Percentiles rank a stretch among this genome's conserved stretches.
Evolutionary conservation across 2,113 vertebrate species (phyloP).

Genomic region (Prionailurus viverrinus): DNA sequence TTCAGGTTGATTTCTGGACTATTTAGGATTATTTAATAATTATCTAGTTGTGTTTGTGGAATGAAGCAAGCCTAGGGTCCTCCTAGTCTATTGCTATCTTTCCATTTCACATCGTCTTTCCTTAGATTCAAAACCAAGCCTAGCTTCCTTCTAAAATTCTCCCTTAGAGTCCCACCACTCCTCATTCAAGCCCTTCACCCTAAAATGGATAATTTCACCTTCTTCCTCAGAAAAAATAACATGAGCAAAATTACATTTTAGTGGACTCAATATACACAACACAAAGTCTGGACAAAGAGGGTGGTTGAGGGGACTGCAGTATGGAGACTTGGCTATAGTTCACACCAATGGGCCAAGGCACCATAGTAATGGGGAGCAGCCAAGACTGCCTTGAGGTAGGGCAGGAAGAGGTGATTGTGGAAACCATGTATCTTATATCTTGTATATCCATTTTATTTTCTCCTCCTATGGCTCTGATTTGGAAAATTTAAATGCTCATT

Average conservation of each 20-base stretch:
- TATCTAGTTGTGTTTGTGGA: not conserved
- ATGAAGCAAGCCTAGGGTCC: not conserved
- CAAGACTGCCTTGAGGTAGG: not conserved
- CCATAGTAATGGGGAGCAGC: not conserved
- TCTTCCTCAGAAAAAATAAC: not conserved
- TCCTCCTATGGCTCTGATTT: not conserved
- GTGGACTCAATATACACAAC: too few relatives aligned
- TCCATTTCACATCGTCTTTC: not conserved
- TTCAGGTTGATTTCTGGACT: not conserved
- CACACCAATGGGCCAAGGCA: not conserved
- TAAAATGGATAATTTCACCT: not conserved
- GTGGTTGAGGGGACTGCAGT: not conserved
- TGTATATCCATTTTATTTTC: not conserved
- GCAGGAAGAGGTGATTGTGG: too few relatives aligned
- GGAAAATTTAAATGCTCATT: not conserved
- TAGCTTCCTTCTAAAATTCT: not conserved
- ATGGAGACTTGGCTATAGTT: not conserved
- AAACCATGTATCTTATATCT: not conserved
- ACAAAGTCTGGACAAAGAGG: not conserved
- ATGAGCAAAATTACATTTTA: not conserved
- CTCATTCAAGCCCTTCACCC: not conserved
- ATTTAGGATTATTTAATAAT: not conserved
- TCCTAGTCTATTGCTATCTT: not conserved
- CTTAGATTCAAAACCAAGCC: not conserved
- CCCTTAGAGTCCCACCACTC: not conserved